Percentiles rank a stretch among this genome's conserved stretches.
Evolutionary conservation across 2,113 vertebrate genomes (phyloP).

Genomic region (Urocitellus parryii): DNA sequence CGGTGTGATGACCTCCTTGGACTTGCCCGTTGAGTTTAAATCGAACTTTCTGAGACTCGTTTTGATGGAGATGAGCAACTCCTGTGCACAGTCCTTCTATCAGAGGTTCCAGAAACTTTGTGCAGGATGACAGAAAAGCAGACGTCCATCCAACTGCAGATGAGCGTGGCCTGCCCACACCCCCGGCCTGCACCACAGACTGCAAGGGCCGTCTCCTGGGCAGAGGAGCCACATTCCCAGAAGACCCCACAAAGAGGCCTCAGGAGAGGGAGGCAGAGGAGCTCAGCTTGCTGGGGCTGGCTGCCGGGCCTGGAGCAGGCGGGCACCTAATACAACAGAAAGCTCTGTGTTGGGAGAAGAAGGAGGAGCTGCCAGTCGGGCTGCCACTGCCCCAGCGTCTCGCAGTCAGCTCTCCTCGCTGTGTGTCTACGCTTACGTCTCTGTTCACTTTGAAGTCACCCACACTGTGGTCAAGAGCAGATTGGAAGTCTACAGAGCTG

Average conservation of each 20-base stretch:
- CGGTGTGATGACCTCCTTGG: rapidly evolving
- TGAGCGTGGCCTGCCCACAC: neutral
- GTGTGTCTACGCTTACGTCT: neutral
- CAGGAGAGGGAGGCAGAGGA: neutral
- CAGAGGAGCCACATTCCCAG: neutral
- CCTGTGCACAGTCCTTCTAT: neutral
- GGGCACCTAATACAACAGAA: neutral
- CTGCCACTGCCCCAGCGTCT: neutral
- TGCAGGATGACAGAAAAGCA: neutral
- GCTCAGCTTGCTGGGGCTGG: neutral
- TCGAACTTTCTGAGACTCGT: neutral
- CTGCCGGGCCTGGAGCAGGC: neutral
- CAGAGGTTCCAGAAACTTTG: neutral
- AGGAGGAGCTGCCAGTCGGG: neutral
- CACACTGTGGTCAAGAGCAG: neutral
- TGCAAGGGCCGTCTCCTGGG: neutral
- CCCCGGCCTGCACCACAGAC: neutral
- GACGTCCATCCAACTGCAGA: neutral
- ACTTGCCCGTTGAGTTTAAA: neutral
- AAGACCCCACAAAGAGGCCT: neutral
- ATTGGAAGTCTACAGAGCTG: neutral
- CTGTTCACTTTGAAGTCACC: neutral
- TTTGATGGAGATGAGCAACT: neutral
- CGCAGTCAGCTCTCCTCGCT: neutral
- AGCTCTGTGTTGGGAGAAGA: neutral